Evolutionary conservation across 1,140 invertebrate genomes (phyloP), one percentile per base, ranked within the genome.

Genomic region (Achroia grisella): DNA sequence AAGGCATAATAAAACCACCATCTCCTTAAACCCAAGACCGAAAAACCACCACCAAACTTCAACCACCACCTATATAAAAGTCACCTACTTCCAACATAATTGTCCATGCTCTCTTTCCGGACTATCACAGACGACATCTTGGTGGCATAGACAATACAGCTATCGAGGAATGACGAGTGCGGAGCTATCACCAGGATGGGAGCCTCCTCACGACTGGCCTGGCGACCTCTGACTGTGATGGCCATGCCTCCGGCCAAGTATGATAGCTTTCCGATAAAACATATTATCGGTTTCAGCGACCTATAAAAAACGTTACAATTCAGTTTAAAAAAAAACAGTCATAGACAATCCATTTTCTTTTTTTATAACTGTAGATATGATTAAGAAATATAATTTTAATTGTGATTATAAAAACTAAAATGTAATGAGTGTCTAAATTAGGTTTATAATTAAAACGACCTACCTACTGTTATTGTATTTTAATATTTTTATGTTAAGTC

Each of bases 81-180:
- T 35, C 35, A 84, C 93, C 75, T 94, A 96, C 94, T 94, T 91
- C 93, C 93, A 56, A 95, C 90, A 72, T 94, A 91, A 56, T 93
- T 93, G 76, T 94, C 91, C 64, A 90, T 89, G 74, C 92, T 93
- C 74, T 95, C 94, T 55, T 91, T 89, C 58, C 92, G 88, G 52
- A 92, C 92, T 75, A 96, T 93, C 64, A 93, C 92, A 11, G 91
- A 93, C 8, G 93, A 93, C 73, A 95, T 91, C 60, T 89, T 91
- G 10, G 91, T 91, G 52, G 92, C 90, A 75, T 94, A 94, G 56
- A 93, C 90, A 53, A 94, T 92, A 60, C 94, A 91, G 51, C 93
- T 93, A 86, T 97, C 95, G 52, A 95, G 88, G 86, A 95, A 96
- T 1, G 94, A 94, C 27, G 93, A 95, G 83, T 97, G 95, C 4